Base-by-base conservation (phyloP, 2,888 invertebrate genomes). In the Portevinia maculata region DNA sequence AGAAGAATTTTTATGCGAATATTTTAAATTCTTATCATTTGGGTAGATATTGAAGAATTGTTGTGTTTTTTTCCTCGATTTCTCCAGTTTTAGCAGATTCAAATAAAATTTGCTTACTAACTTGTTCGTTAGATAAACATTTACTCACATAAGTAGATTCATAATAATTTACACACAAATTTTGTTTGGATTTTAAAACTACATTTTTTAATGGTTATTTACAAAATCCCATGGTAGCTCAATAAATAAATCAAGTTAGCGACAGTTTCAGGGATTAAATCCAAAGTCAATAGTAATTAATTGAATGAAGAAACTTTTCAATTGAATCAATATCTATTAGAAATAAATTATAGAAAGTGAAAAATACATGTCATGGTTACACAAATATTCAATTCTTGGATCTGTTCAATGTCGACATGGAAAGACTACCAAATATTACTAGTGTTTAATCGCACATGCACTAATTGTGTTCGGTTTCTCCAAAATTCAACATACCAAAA, bases 281-380 rank as follows among this genome's bases (percentile, higher is more conserved):
- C 55, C 21, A n/a, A 15, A 15, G 37, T 76, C 76, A 76, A 76
- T 76, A 48, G 69, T 53, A 60, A 69, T 76, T 76, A 69, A 76
- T 76, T 76, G 69, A 46, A 69, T 48, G 57, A 59, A 74, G 13
- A 46, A 24, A 60, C 24, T 50, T 59, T 30, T 59, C 46, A 13
- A 44, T 59, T 32, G 24, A 53, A 57, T 52, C 19, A 41, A 13
- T 37, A 7, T 2, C 15, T 32, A 17, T 9, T 15, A 69, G 46
- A 62, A 44, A 19, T 59, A 59, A 67, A 67, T 39, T 57, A 67
- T 67, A 59, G 74, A 65, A 59, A 67, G 44, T 59, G 44, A 75
- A 28, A 44, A 75, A 52, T 28, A 62, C 34, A 30, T 19, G 64
- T 64, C 64, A 64, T 48, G 62, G 11, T 32, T 60, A 50, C n/a